Conservation (phyloP, 2,888 invertebrate genomes). For the Leptinotarsa rubiginosa region DNA sequence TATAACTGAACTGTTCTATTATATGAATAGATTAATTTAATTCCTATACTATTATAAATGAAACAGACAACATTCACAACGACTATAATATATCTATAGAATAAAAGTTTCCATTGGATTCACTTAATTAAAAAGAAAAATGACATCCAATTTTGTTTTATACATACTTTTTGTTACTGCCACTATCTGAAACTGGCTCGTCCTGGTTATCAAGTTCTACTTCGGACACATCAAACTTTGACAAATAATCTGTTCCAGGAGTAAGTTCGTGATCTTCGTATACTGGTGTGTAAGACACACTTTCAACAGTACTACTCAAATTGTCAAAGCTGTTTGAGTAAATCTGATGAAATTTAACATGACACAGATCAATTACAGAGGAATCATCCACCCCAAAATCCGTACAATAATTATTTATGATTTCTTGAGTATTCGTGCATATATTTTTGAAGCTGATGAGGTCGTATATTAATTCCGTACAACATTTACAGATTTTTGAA, state of each 20-base stretch:
- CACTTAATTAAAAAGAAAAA: too few species aligned
- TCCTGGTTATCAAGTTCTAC: too few species aligned
- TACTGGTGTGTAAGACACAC: neutral
- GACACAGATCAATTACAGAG: neutral
- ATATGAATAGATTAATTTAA: too few species aligned
- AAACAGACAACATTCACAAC: too few species aligned
- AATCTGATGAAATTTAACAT: neutral
- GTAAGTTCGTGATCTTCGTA: neutral
- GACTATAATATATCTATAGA: neutral
- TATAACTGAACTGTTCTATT: too few species aligned
- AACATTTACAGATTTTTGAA: neutral
- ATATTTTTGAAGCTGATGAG: conserved; percentile 10
- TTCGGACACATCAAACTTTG: too few species aligned
- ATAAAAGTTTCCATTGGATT: neutral
- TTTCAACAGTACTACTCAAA: neutral
- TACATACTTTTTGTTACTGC: too few species aligned
- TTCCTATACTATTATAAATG: too few species aligned
- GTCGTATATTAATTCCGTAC: neutral
- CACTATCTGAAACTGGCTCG: too few species aligned
- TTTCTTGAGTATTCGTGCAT: neutral
- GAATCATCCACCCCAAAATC: neutral
- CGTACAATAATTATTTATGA: neutral
- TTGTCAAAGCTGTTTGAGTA: neutral
- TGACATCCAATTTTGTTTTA: too few species aligned
- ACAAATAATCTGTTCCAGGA: too few species aligned